Conservation (phyloP, 2,113 vertebrate species). For the Chaetorhynchus papuensis region DNA sequence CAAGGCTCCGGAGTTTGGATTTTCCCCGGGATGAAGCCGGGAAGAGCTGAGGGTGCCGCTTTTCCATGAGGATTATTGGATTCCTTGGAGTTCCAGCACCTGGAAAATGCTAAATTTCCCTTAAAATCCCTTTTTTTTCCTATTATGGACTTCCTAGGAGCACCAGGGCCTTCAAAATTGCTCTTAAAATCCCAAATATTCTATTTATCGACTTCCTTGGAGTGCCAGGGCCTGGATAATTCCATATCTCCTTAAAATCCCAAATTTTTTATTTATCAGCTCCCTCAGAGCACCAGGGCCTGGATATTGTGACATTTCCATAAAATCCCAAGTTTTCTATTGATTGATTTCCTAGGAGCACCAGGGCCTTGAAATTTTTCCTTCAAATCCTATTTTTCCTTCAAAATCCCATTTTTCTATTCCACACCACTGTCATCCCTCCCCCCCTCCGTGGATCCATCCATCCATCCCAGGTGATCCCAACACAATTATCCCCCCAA, state of each 20-base stretch:
- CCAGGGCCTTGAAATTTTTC: too few species aligned
- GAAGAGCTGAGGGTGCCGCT: neutral
- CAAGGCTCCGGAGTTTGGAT: neutral
- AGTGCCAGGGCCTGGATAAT: neutral
- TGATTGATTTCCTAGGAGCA: accelerated
- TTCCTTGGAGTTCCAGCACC: accelerated
- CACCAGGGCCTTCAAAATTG: accelerated
- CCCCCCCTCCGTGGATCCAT: too few species aligned
- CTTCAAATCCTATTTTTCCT: too few species aligned
- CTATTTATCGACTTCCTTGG: accelerated
- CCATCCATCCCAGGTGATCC: neutral
- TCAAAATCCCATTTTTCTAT: too few species aligned
- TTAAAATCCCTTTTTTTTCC: neutral
- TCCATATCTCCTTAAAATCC: neutral
- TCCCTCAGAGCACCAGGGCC: too few species aligned
- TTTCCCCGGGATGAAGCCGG: conserved; percentile 23
- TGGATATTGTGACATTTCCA: too few species aligned
- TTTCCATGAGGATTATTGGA: accelerated
- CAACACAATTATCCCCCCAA: neutral
- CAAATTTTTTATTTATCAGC: too few species aligned
- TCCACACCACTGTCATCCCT: too few species aligned
- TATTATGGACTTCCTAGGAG: neutral
- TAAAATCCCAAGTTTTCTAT: too few species aligned
- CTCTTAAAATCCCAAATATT: neutral
- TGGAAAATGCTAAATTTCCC: accelerated